These are phyloP conservation scores for Poeciliopsis presidionis DNA, from an alignment of 2,797 vertebrate genomes.

Conservation along the genomic window DNA sequence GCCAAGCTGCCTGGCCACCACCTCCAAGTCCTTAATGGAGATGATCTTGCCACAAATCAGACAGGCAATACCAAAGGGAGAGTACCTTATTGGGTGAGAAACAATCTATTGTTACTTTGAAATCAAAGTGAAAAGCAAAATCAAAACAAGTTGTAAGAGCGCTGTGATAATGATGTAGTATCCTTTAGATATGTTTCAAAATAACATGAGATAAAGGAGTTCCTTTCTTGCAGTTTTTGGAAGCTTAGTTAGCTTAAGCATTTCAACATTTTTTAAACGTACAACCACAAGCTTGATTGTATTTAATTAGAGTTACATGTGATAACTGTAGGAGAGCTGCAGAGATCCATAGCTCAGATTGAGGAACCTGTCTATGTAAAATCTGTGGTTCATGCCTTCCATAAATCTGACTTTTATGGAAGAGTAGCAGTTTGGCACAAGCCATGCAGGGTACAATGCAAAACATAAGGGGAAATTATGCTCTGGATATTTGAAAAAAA, in stretches of 20 bases:
- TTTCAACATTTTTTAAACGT: neutral
- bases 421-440: neutral
- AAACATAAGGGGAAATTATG: neutral
- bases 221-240: neutral
- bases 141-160: neutral
- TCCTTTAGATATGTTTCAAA: neutral
- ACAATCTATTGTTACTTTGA: conserved; percentile 24
- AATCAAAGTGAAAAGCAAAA: neutral
- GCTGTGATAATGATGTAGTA: neutral
- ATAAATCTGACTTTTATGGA: conserved; percentile 3
- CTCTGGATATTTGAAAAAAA: neutral
- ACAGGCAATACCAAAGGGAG: conserved; percentile 96
- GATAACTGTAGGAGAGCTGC: neutral
- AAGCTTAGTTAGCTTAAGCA: neutral
- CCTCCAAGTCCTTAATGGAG: conserved; percentile 96
- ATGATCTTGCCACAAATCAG: conserved; percentile 99
- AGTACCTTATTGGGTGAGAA: conserved; percentile 87
- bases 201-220: neutral
- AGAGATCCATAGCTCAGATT: neutral
- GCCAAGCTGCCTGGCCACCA: conserved; percentile 94
- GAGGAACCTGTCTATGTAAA: neutral
- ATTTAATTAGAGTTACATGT: neutral
- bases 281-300: neutral
- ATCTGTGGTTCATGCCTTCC: neutral
- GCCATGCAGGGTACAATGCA: neutral